A percentile compares a stretch with the other conserved stretches of the same genome.
These are phyloP conservation scores for Philaethria dido DNA, from an alignment of 2,888 invertebrate species.

Conservation along the genomic window DNA sequence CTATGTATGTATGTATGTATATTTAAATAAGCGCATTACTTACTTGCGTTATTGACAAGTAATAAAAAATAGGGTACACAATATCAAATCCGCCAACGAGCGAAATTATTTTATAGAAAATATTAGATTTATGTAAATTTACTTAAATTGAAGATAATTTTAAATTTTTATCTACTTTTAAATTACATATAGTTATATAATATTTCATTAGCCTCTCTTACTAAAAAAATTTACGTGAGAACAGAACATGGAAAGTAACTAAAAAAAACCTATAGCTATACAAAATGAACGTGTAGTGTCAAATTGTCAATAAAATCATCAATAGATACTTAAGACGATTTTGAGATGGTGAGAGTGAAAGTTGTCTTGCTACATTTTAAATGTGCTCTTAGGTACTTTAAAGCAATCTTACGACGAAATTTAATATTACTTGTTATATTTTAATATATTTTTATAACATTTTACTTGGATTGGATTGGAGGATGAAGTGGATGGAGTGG, in stretches of 20 bases:
- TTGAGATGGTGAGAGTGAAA: constrained; percentile 33
- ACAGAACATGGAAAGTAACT: background rate
- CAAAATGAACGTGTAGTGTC: constrained; percentile 4
- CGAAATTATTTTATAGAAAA: background rate
- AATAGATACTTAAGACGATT: constrained; percentile 11
- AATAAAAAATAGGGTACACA: background rate
- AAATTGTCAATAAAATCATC: constrained; percentile 28
- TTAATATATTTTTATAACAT: background rate
- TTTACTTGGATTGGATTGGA: background rate
- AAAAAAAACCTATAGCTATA: background rate
- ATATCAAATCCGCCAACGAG: background rate
- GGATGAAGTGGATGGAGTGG: too few species aligned
- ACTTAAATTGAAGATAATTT: background rate
- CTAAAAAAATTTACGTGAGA: background rate
- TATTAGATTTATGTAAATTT: background rate
- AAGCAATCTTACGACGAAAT: constrained; percentile 1
- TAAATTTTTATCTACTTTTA: background rate
- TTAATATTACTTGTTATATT: constrained; percentile 2
- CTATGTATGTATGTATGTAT: too few species aligned
- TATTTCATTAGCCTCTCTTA: background rate
- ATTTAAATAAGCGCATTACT: background rate
- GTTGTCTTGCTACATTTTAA: constrained; percentile 33
- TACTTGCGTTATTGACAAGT: background rate
- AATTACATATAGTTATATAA: background rate
- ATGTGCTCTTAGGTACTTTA: constrained; percentile 12